A percentile compares a stretch with the other conserved stretches of the same genome.
Conservation (phyloP, 2,797 vertebrate species). For the Danio aesculapii region DNA sequence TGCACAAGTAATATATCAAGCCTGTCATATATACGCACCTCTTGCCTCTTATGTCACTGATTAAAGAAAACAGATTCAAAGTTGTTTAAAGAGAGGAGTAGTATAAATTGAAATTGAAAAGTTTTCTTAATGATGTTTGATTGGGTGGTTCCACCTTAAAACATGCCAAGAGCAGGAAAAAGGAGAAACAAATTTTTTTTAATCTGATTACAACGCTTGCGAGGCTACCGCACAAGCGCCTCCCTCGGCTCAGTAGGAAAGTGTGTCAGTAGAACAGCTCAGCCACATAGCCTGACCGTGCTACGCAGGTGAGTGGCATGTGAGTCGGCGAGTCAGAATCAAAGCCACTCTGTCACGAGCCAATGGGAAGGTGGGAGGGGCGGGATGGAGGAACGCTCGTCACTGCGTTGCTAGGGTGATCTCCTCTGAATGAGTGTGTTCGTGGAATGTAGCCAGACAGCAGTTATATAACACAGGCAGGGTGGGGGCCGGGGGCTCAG, state of each 20-base stretch:
- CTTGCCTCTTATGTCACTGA: background rate
- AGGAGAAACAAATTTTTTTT: constrained; percentile 45
- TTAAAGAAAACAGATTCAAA: background rate
- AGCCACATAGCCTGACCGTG: constrained; percentile 66
- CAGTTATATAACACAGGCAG: constrained; percentile 80
- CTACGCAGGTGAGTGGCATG: constrained; percentile 73
- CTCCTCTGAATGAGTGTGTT: constrained; percentile 79
- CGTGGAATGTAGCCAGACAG: constrained; percentile 80
- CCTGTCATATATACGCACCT: constrained; percentile 1
- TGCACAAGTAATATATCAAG: constrained; percentile 10
- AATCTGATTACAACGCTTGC: constrained; percentile 67
- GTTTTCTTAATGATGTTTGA: constrained; percentile 53
- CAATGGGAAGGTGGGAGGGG: constrained; percentile 64
- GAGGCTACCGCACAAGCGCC: constrained; percentile 54
- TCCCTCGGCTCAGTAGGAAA: constrained; percentile 71
- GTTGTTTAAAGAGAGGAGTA: background rate
- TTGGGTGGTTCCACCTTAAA: constrained; percentile 69
- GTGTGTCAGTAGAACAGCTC: constrained; percentile 84
- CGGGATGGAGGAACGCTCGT: constrained; percentile 57
- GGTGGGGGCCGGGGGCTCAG: constrained; percentile 62
- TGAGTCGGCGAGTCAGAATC: constrained; percentile 66
- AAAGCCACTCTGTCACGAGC: constrained; percentile 50
- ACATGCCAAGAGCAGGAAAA: constrained; percentile 7
- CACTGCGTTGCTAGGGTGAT: constrained; percentile 76
- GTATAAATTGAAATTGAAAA: constrained; percentile 14